Conservation (phyloP, 2,113 vertebrate species). For the Anser brachyrhynchus region DNA sequence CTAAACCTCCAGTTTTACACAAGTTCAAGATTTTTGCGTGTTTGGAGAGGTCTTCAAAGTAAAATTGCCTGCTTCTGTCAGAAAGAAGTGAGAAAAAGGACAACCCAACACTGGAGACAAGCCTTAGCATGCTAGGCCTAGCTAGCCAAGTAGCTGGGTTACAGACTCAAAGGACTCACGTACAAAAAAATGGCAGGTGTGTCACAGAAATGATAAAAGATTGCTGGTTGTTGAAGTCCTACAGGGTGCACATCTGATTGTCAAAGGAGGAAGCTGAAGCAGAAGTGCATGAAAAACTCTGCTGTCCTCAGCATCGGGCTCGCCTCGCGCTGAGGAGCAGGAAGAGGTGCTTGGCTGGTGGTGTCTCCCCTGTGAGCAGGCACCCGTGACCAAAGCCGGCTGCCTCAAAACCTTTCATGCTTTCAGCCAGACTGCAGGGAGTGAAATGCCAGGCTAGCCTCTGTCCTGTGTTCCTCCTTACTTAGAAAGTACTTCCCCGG, state of each 20-base stretch:
- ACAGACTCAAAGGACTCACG: background rate
- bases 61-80: background rate
- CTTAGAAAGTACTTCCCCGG: background rate
- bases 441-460: background rate
- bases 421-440: background rate
- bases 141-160: background rate
- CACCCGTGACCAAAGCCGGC: background rate
- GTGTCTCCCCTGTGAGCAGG: background rate
- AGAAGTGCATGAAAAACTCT: fast-evolving
- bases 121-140: background rate
- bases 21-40: background rate
- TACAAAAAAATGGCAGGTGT: background rate
- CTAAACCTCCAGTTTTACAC: background rate
- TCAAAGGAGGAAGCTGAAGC: background rate
- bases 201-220: background rate
- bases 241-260: fast-evolving
- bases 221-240: background rate
- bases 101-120: background rate
- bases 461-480: background rate
- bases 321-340: background rate
- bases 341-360: background rate
- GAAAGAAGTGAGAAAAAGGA: background rate
- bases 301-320: background rate
- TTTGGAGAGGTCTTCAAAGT: background rate
- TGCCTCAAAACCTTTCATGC: background rate